Evolutionary conservation across 2,888 invertebrate species (phyloP), one percentile per base, ranked within the genome.

Genomic region (Cerastis rubricosa): DNA sequence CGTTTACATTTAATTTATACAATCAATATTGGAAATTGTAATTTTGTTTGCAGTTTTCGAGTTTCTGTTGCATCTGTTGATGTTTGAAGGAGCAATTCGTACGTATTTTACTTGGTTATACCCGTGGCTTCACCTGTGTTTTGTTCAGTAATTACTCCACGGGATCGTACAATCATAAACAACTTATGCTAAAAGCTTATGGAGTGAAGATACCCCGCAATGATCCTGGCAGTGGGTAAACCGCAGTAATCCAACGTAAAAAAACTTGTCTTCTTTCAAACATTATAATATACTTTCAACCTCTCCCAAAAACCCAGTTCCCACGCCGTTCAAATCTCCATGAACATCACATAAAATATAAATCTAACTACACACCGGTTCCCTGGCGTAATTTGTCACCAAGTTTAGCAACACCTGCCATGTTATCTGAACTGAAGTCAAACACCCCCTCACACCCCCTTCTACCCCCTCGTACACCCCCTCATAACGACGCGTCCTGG

Each of bases 371-470:
- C 54, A 74, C 65, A 19, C 74, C 75, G 49, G 77, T 74, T 86
- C 80, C 45, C 64, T 72, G 77, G 83, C 72, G 83, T 88, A 89
- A 89, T 89, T 89, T 89, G 89, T 89, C 89, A 89, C 81, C 77
- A 84, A 85, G 77, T 89, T 89, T 82, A 57, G 78, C 74, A 85
- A 82, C 89, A 89, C 89, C 89, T 89, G 89, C 72, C 89, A 83
- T 84, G 85, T 85, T 87, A 85, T 87, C 88, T 86, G 85, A 74
- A 74, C 88, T 84, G 78, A 82, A 86, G 89, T 88, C 87, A 89
- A 87, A 74, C 74, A 81, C 80, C 80, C 81, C 70, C 75, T 22
- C 45, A n/a, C 47, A 17, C 72, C 68, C 73, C 40, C 69, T 11
- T 29, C 3, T 14, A 70, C 49, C 63, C 57, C 78, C 59, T 45